Conservation (phyloP, 2,888 invertebrate species). For the Acholoe squamosa region DNA sequence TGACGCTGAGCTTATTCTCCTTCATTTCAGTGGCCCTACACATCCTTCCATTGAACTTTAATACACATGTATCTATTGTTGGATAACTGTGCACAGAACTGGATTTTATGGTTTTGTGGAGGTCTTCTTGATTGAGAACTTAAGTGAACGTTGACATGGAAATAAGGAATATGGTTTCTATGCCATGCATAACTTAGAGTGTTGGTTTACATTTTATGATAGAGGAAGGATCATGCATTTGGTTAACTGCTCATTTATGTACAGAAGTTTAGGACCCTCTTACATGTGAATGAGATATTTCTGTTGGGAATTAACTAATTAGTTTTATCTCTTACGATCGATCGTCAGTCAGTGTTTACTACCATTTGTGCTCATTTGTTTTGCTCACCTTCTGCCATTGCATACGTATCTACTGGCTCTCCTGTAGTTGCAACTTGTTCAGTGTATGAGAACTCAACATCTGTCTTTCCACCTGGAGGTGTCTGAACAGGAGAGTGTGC, state of each 20-base stretch:
- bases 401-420: slow-evolving; percentile 42
- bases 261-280: neutral
- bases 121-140: neutral
- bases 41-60: no score
- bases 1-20: no score
- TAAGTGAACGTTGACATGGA: neutral
- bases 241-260: neutral
- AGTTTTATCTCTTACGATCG: neutral
- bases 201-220: neutral
- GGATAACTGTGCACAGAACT: no score
- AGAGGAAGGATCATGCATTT: slow-evolving; percentile 32
- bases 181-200: slow-evolving; percentile 17
- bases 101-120: no score
- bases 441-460: slow-evolving; percentile 8
- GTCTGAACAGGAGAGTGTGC: neutral
- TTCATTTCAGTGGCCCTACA: no score
- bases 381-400: slow-evolving; percentile 17
- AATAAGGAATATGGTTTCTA: neutral
- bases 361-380: neutral
- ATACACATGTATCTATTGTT: no score
- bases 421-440: neutral
- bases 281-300: neutral
- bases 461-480: neutral
- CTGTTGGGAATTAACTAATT: slow-evolving; percentile 39
- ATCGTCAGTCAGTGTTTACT: neutral